A percentile compares a stretch with the other conserved stretches of the same genome.
Conservation (phyloP, 2,888 invertebrate genomes). For the Neoascia interrupta region DNA sequence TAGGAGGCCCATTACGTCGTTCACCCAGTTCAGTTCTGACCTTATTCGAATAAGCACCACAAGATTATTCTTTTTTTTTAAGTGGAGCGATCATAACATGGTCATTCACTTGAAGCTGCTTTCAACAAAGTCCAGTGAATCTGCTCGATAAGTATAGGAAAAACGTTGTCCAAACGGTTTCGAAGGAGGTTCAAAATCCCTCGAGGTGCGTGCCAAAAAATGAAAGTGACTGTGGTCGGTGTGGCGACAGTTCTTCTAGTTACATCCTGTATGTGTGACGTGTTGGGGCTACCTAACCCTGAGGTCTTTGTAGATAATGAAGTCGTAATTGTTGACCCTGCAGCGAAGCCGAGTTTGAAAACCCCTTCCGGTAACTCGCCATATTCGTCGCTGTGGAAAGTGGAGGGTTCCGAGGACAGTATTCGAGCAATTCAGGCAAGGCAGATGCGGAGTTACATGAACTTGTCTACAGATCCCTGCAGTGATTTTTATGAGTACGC, state of each 20-base stretch:
- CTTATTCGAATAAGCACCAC: conserved; percentile 46
- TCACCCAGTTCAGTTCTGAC: conserved; percentile 53
- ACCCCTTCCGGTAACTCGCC: conserved; percentile 19
- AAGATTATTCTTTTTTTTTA: no score
- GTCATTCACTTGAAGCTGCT: not conserved
- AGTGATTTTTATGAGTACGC: conserved; percentile 68
- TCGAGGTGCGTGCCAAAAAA: conserved; percentile 7
- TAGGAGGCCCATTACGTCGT: not conserved
- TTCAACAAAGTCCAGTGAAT: not conserved
- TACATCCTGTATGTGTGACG: conserved; percentile 21
- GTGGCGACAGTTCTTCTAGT: no score
- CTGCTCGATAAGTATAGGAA: not conserved
- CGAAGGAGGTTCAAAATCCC: not conserved
- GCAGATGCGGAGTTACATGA: conserved; percentile 61
- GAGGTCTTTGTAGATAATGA: conserved; percentile 8
- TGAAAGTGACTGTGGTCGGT: conserved; percentile 33
- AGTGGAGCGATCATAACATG: not conserved
- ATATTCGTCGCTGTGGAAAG: conserved; percentile 53
- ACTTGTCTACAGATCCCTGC: conserved; percentile 53
- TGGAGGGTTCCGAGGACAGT: conserved; percentile 40
- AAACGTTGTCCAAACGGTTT: conserved; percentile 1
- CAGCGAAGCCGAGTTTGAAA: conserved; percentile 5
- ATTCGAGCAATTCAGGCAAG: conserved; percentile 51
- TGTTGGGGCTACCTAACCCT: conserved; percentile 42
- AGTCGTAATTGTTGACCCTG: not conserved